Conservation (phyloP, 2,797 vertebrate species). For the Streptopelia turtur region DNA sequence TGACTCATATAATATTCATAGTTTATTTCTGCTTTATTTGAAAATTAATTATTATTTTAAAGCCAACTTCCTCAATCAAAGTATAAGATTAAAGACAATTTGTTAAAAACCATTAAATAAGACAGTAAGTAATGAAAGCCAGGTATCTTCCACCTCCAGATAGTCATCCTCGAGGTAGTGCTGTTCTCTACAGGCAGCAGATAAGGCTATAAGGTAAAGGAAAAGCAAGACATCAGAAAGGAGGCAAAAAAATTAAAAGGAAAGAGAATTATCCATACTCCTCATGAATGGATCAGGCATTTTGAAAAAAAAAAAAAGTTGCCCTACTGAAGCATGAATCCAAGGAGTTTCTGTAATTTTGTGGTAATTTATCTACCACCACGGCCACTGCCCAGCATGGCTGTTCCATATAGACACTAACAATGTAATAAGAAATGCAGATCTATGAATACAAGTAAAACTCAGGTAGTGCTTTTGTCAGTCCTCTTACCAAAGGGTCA, state of each 20-base stretch:
- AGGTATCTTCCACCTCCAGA: background rate
- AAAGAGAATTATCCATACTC: background rate
- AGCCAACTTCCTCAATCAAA: background rate
- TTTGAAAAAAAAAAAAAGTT: background rate
- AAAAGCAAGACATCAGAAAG: background rate
- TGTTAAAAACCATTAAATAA: background rate
- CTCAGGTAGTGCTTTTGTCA: background rate
- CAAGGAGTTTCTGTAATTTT: background rate
- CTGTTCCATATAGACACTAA: background rate
- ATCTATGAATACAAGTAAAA: background rate
- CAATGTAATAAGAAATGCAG: background rate
- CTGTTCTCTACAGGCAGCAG: background rate
- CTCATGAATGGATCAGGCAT: background rate
- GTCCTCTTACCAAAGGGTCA: background rate
- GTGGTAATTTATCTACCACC: background rate
- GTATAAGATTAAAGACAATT: background rate
- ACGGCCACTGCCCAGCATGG: background rate
- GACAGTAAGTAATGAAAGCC: background rate
- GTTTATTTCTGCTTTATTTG: background rate
- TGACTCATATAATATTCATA: background rate
- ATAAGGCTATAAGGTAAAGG: background rate
- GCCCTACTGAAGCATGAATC: background rate
- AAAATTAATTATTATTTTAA: background rate
- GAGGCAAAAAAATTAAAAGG: background rate
- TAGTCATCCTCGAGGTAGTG: background rate